These are phyloP conservation scores for Himalopsyche kuldschensis DNA, from an alignment of 2,888 invertebrate species.

Conservation along the genomic window DNA sequence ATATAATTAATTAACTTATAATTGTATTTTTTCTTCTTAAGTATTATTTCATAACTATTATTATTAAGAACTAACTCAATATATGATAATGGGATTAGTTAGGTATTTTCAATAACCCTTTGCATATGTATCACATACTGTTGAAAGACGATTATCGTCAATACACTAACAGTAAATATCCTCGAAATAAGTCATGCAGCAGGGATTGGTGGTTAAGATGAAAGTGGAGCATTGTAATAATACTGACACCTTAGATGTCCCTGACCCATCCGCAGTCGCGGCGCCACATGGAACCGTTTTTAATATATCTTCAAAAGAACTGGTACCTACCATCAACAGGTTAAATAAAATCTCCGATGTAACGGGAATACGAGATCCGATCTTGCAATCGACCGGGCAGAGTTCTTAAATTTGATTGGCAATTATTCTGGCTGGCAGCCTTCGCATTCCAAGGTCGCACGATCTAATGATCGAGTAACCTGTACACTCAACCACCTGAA, in stretches of 20 bases:
- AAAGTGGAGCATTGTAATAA: not conserved
- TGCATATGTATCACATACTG: not conserved
- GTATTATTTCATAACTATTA: no score
- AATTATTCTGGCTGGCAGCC: not conserved
- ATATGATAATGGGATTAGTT: no score
- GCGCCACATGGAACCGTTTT: no score
- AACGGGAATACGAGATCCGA: not conserved
- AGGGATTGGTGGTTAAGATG: not conserved
- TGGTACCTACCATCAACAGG: not conserved
- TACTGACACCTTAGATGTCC: not conserved
- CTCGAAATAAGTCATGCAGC: not conserved
- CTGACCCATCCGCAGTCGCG: not conserved
- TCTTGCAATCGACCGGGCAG: not conserved
- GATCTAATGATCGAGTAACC: not conserved
- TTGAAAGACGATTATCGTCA: not conserved
- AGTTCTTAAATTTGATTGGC: not conserved
- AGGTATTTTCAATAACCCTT: no score
- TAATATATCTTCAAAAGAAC: not conserved
- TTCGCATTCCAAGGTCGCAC: not conserved
- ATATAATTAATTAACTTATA: no score
- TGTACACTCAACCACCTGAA: not conserved
- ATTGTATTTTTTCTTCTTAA: no score
- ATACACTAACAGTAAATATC: not conserved
- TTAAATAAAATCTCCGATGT: not conserved
- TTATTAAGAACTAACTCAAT: no score